Evolutionary conservation across 2,888 invertebrate genomes (phyloP), one percentile per base, ranked within the genome.

Genomic region (Amaurobius ferox): DNA sequence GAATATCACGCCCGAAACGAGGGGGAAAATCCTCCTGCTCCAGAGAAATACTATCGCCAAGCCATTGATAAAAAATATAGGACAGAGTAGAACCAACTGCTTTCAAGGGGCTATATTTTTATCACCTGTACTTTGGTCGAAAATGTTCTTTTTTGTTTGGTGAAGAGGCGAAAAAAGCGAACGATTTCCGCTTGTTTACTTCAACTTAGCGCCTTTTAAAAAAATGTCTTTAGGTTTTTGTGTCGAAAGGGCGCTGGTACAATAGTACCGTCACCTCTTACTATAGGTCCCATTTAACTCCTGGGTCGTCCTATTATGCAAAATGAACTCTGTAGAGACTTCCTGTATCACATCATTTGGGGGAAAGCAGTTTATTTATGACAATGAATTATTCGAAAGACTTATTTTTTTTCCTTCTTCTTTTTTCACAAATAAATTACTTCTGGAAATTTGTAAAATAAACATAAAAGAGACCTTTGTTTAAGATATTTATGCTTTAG

Each of bases 121-220:
- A 61, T 72, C 85, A 85, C 72, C 85, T 85, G 85, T 72, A 39
- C 55, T 70, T 68, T 6, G 70, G 28, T 61, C 26, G 44, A 64
- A 72, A 30, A 83, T 62, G 71, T 71, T 71, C 77, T 55, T 44
- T 32, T 67, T 66, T 71, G 76, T 71, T 64, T 13, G 32, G 23
- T 70, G 62, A 70, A 77, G 78, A 32, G 48, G 72, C 64, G 80
- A 26, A 72, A 64, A 85, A 70, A 70, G 55, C n/a, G 62, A 55
- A 62, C 40, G 70, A 48, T 85, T 78, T 85, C 61, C 66, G 64
- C 77, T 85, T 85, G 83, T 83, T 77, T 83, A 77, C 83, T 39
- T 55, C 39, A 39, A 23, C 72, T 61, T 26, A 55, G 71, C 48
- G 48, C 28, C 29, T 48, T 71, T 30, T 55, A 55, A 55, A 55